Evolutionary conservation across 2,888 invertebrate species (phyloP), one percentile per base, ranked within the genome.

Genomic region (Pandemis corylana): DNA sequence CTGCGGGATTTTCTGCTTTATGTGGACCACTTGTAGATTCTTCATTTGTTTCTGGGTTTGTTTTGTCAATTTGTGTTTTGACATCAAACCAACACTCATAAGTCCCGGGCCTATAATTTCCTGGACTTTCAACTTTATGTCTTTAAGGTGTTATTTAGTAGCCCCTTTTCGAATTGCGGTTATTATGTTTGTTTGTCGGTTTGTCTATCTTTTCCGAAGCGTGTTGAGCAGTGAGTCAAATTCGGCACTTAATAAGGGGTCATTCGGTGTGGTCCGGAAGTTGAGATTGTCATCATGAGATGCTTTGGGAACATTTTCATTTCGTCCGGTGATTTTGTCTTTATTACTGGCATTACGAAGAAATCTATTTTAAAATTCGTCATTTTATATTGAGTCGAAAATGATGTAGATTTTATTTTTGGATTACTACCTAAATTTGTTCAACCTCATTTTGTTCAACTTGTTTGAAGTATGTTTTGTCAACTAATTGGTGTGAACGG

Each of bases 231-330:
- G 80, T 82, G 79, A 79, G 81, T 79, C 69, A 79, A 78, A 79
- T 85, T 84, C 82, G 86, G 84, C 83, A 82, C 81, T 80, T 89
- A 90, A 90, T 88, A 83, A 90, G 83, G 88, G 85, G 81, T 87
- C 77, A 77, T 76, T 78, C 82, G 83, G 92, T 92, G 91, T 90
- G 91, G 92, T 89, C 93, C 94, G 94, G 94, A 93, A 90, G 92
- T 93, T 79, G 66, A 83, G 79, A 85, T 88, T 90, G 90, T 89
- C 89, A 90, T 89, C 88, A 85, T 83, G 80, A 84, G 83, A 80
- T 82, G 83, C 82, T 87, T 86, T 83, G 82, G 79, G 78, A 84
- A 88, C 84, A 87, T 87, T 86, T 89, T 89, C 82, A 89, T 89
- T 88, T 84, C 76, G 81, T 84, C 85, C 84, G 85, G 86, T 85